Conservation (phyloP, 2,888 invertebrate species). For the Thereva unica region DNA sequence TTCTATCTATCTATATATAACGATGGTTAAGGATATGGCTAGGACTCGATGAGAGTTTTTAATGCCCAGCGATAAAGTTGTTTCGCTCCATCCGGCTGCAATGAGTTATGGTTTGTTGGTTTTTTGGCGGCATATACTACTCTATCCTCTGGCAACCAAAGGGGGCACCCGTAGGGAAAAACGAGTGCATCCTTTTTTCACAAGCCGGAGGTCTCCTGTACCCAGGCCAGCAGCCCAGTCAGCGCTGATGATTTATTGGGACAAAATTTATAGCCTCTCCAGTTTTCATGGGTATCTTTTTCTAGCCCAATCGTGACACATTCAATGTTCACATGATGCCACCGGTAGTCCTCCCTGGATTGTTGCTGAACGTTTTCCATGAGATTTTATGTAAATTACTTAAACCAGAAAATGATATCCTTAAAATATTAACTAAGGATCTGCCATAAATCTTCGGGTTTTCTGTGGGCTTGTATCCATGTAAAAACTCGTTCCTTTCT, state of each 20-base stretch:
- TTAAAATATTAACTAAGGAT: background rate
- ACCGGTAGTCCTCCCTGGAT: conserved; percentile 17
- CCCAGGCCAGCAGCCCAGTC: conserved; percentile 13
- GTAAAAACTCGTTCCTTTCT: too few species aligned
- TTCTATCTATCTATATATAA: background rate
- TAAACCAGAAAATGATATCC: conserved; percentile 5
- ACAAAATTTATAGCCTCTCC: conserved; percentile 35
- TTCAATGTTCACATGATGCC: conserved; percentile 30
- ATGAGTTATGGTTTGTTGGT: conserved; percentile 38
- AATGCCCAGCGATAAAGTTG: conserved; percentile 34
- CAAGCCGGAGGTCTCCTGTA: background rate
- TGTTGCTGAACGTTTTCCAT: conserved; percentile 25
- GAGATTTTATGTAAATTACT: conserved; percentile 33
- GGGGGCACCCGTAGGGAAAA: conserved; percentile 12
- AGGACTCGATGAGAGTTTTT: conserved; percentile 29
- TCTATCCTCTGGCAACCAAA: conserved; percentile 7
- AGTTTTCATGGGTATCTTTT: conserved; percentile 17
- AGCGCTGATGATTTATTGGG: conserved; percentile 28
- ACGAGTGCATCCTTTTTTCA: conserved; percentile 2
- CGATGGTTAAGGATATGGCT: background rate
- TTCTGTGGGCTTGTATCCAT: background rate
- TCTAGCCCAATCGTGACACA: conserved; percentile 12
- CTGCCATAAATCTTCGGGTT: conserved; percentile 4
- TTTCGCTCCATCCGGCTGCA: conserved; percentile 33
- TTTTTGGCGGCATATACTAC: conserved; percentile 34